Conservation (phyloP, 1,140 invertebrate species). For the Nylanderia fulva region DNA sequence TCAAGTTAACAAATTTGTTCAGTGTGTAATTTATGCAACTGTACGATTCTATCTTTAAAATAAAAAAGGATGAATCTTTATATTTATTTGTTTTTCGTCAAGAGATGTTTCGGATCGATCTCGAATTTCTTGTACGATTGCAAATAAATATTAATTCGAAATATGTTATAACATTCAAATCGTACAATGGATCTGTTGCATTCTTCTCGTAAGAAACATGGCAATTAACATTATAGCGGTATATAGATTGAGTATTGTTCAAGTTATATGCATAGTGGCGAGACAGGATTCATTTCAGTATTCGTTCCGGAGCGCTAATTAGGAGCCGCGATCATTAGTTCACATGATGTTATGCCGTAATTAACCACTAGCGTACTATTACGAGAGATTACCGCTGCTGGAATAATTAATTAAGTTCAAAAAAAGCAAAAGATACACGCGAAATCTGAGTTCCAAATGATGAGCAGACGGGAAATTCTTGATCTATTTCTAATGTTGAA, state of each 20-base stretch:
- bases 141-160: slow-evolving; percentile 6
- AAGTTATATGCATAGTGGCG: not conserved
- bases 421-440: not conserved
- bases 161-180: not conserved
- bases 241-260: slow-evolving; percentile 42
- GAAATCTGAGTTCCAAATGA: slow-evolving; percentile 16
- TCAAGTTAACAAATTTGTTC: no score
- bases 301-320: slow-evolving; percentile 58
- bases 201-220: slow-evolving; percentile 1
- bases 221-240: slow-evolving; percentile 52
- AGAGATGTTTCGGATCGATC: not conserved
- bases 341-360: slow-evolving; percentile 41
- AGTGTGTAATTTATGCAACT: no score
- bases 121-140: not conserved
- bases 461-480: slow-evolving; percentile 44
- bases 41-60: no score
- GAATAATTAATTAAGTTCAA: slow-evolving; percentile 65
- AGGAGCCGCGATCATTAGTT: slow-evolving; percentile 59
- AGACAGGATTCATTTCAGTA: slow-evolving; percentile 34
- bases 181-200: not conserved
- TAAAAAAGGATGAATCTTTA: no score
- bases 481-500: not conserved
- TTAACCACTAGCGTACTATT: slow-evolving; percentile 48
- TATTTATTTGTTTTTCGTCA: not conserved
- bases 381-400: slow-evolving; percentile 32